Base-by-base conservation (phyloP, 1,140 invertebrate genomes). In the Brachystomella parvula region DNA sequence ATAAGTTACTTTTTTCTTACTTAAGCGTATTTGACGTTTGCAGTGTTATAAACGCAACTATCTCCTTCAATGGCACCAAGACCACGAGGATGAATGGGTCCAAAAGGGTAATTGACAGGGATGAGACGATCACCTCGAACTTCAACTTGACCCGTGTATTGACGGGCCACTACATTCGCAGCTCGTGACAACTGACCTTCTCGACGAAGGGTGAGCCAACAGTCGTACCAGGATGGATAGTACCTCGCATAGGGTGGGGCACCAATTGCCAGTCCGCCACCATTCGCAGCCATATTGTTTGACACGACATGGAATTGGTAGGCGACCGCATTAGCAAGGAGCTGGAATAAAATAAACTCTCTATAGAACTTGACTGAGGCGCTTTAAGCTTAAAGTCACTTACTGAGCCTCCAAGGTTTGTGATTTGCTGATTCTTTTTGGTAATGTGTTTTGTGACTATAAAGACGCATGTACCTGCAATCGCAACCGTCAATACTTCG, bases 251-350 rank as follows among this genome's bases (percentile, higher is more conserved):
- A 77, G 0, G 89, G 89, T 26, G 88, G 88, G 44, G 82, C 79
- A 31, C 89, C 89, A 35, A 89, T 89, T 69, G 79, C 78, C 19
- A 94, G 80, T 59, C 87, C 58, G 6, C 9, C 58, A 19, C 26
- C 29, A 32, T 60, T 60, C 12, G 94, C 87, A 67, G 86, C 83
- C 86, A 92, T 92, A 75, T 91, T 90, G 69, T 89, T 89, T 39
- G 88, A 87, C 0, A 94, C 89, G n/a, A 94, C 87, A 76, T 87
- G 84, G 74, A 93, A 85, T 26, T 91, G 90, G 78, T 95, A 94
- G 9, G 87, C 88, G 44, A 92, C 74, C 35, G 89, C 83, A 66
- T 86, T 86, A 33, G 88, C 86, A 35, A 92, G 69, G 70, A 86
- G 84, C 86, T 87, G 75, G 39, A 83, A 81, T 73, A 74, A 49